Base-by-base conservation (phyloP, 2,113 vertebrate genomes). In the Cheirogaleus medius region DNA sequence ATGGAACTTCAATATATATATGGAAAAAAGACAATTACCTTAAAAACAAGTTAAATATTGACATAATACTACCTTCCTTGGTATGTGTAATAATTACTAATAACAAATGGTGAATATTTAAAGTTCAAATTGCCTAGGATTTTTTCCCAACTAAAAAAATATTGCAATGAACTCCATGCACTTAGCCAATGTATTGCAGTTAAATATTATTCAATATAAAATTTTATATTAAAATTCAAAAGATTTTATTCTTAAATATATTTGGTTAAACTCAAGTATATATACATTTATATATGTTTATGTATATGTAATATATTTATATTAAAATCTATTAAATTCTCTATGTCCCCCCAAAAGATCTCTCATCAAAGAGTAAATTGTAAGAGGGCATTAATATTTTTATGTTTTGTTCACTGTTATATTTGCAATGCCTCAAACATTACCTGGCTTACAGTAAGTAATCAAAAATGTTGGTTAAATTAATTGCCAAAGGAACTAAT, bases 81-180 rank as follows among this genome's bases (percentile, higher is more conserved):
- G 6, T 82, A 85, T 83, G 0, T 83, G 37, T 74, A 76, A 47
- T 63, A 83, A 94, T 64, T 58, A 7, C 32, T 81, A 89, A 89
- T 95, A 49, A 95, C 82, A 92, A 94, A 11, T 64, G 14, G 7
- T 89, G 17, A 91, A 95, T 47, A 73, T 78, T 74, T 85, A 81
- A 91, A 76, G 5, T 49, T 60, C 1, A 29, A 82, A 37, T 49
- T 92, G n/a, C 20, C 58, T 91, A 60, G 8, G 6, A 34, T 42
- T 78, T 93, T 87, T 90, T 93, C 54, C 3, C 27, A 78, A 9
- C 13, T 58, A 78, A 77, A 76, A 63, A 15, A 89, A 49, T 73
- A 88, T 39, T 77, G 14, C 25, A 56, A n/a, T 92, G n/a, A 39
- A 42, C 49, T 92, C 87, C 78, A 27, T 90, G 18, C 23, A n/a